Base-by-base conservation (phyloP, 2,888 invertebrate genomes). In the Cosmopolites sordidus region DNA sequence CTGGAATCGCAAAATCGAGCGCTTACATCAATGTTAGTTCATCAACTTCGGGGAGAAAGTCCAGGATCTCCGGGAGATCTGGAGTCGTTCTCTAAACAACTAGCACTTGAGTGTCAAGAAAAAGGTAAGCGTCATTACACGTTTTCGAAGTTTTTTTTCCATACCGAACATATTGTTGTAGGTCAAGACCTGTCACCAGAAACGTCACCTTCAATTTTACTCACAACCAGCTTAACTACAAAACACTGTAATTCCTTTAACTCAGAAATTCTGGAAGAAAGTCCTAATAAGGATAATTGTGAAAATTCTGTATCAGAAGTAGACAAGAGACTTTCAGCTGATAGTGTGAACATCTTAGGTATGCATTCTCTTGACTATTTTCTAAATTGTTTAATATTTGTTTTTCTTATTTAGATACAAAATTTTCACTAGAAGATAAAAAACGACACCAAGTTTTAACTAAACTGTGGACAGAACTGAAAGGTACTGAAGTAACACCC, bases 1-100 rank as follows among this genome's bases (percentile, higher is more conserved):
- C 76, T 90, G 61, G 90, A 90, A 72, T 79, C 83, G 22, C 89
- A 90, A 70, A 91, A 91, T 74, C 76, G 83, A 50, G 83, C 86
- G 18, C 76, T 91, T 54, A 86, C 85, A 61, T 78, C 84, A 6
- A 76, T 87, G 62, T 74, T 87, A 58, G 82, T 86, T 54, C 83
- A 86, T 51, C 83, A 83, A 67, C 72, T 83, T 58, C 75, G 80
- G 9, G 79, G 66, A 16, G 71, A 70, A 16, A 61, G 63, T 38
- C 60, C 63, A 29, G 41, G 43, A 39, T 41, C 58, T 12, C 54
- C 62, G 4, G 43, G 52, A 9, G 59, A 62, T 17, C 48, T 56
- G 22, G 60, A 61, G 8, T 42, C 52, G 11, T 54, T 54, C 43
- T 51, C 60, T 12, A 60, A 55, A 37, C 60, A 58, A 33, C 54